Evolutionary conservation across 2,113 vertebrate genomes (phyloP), one percentile per base, ranked within the genome.

Genomic region (Zosterops pallidus): DNA sequence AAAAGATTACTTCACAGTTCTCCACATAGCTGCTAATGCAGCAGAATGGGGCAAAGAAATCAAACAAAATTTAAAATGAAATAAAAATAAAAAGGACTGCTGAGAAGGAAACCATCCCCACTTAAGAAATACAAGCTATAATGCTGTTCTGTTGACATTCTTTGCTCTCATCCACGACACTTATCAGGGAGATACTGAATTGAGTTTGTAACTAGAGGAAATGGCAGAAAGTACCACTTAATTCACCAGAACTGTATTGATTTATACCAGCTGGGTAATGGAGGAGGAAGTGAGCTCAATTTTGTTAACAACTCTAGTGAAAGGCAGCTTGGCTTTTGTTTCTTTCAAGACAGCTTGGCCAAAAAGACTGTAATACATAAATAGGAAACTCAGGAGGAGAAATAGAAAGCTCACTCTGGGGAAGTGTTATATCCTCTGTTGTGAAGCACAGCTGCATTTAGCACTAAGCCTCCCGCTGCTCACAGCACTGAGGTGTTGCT

Each of bases 201-300:
- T 71, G 89, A 83, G 69, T 87, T 76, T 84, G 59, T 50, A 92
- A 68, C 46, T 50, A 72, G n/a, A 78, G 35, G 50, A 86, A 76
- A 56, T 50, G 35, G 29, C 75, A 83, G 55, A 76, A 92, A 91
- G 53, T n/a, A 46, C 18, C 33, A 42, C 50, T 63, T 77, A 88
- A 85, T 79, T 95, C n/a, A 49, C 67, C 75, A 76, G 75, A 83
- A n/a, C 9, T 50, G 20, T 69, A 93, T 69, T 60, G 86, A 94
- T 94, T 87, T 85, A 29, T 39, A 95, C 75, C 55, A 80, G 75
- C 74, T 92, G 94, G 67, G 85, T 83, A 88, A 93, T 24, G 14
- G 57, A 82, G 39, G 52, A 68, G 57, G 82, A 88, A 94, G 70
- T 20, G 21, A 82, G 57, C 62, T 90, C 63, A 69, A 44, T 87